These are phyloP conservation scores for Drosophila monieri DNA, from an alignment of 2,888 invertebrate species.

Conservation along the genomic window DNA sequence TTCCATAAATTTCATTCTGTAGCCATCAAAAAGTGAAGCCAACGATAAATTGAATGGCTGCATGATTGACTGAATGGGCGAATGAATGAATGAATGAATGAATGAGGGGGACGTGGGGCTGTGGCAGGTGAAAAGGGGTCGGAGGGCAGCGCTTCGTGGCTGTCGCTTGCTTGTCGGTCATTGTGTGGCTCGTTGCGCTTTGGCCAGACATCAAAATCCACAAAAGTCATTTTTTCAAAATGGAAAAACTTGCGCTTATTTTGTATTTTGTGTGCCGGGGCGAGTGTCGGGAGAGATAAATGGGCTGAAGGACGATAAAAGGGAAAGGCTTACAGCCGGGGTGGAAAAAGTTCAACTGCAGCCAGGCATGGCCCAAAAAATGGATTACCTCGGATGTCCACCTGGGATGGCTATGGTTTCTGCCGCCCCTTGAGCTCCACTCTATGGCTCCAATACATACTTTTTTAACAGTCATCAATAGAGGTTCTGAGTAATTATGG, in stretches of 20 bases:
- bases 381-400: not conserved
- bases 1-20: constrained; percentile 76
- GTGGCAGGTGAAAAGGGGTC: not conserved
- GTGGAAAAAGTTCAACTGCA: not conserved
- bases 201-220: constrained; percentile 37
- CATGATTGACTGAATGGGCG: constrained; percentile 67
- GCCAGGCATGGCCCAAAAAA: not conserved
- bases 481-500: not conserved
- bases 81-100: constrained; percentile 3
- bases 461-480: no score
- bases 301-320: constrained; percentile 14
- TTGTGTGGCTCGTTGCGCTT: constrained; percentile 60
- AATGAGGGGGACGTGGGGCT: constrained; percentile 4
- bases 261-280: not conserved
- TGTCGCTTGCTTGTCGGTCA: constrained; percentile 56
- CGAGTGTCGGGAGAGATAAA: constrained; percentile 22
- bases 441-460: no score
- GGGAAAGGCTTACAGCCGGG: constrained; percentile 6
- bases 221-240: not conserved
- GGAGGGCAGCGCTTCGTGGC: constrained; percentile 14
- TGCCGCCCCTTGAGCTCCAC: no score
- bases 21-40: constrained; percentile 76
- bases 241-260: not conserved
- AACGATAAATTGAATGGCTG: constrained; percentile 75
- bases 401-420: not conserved